phyloP scores from a whole-genome alignment of 2,113 vertebrate species.

The Chlamydotis undulata region DNA sequence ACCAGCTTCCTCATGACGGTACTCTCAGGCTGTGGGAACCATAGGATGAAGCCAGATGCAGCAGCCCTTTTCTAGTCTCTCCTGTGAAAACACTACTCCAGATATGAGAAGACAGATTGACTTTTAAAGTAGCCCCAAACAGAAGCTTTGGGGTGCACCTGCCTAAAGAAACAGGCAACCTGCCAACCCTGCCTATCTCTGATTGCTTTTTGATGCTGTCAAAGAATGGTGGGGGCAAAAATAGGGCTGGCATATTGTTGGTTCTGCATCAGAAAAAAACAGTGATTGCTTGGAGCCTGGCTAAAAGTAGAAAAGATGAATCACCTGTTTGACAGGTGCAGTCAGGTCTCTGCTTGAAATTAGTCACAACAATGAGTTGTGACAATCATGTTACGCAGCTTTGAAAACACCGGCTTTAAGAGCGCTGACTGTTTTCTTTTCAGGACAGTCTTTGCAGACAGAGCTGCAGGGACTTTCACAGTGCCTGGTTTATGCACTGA shows the following conservation, averaged over 20 bases:
- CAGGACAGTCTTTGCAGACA: neutral
- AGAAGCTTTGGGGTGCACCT: neutral
- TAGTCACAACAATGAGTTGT: neutral
- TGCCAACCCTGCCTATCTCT: neutral
- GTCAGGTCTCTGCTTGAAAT: conserved; percentile 14
- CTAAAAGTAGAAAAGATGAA: conserved; percentile 37
- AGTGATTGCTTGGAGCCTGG: neutral
- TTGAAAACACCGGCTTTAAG: neutral
- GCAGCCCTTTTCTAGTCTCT: neutral
- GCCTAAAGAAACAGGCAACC: neutral
- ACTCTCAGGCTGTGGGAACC: neutral
- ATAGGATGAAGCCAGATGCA: neutral
- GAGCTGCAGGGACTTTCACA: neutral
- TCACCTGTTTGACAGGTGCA: conserved; percentile 12
- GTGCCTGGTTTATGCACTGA: neutral
- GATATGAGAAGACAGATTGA: neutral
- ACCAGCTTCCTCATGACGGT: neutral
- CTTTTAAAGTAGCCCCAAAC: neutral
- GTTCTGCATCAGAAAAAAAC: conserved; percentile 32
- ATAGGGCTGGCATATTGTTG: neutral
- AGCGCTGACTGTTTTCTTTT: neutral
- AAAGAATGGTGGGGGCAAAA: neutral
- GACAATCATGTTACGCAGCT: neutral
- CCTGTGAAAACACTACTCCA: neutral
- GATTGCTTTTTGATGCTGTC: neutral